Base-by-base conservation (phyloP, 1,140 invertebrate species). In the Ostrea denselamellosa region DNA sequence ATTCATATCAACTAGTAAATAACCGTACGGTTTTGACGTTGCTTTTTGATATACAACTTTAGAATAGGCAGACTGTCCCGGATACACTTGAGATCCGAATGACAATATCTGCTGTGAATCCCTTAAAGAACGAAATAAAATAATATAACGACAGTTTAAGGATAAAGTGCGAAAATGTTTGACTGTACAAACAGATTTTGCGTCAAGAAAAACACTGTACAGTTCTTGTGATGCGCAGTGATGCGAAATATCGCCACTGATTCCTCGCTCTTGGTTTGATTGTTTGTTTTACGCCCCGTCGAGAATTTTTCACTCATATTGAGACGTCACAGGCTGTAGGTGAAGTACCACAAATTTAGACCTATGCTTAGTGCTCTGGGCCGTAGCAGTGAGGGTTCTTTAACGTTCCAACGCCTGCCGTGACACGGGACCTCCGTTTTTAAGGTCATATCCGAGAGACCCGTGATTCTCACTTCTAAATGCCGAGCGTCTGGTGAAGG, bases 11-110 rank as follows among this genome's bases (percentile, higher is more conserved):
- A 89, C 85, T 2, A 87, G n/a, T 14, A 89, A 56, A 68, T 89
- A 86, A 17, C 86, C 89, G 53, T 85, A 86, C 3, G 51, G 25
- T 56, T 25, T 68, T 2, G 65, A 68, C 25, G 65, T 83, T 83
- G 83, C 85, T 65, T 86, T 88, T 51, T 81, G 34, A 58, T 86
- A 90, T n/a, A 83, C 87, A 53, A 86, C 85, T 34, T 84, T 62
- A 58, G 87, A 90, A 44, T 52, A 87, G 17, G 53, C 54, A 22
- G 9, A 54, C 10, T 86, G 52, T 8, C 83, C 68, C 0, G 89
- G 87, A 81, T 88, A 88, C 14, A 83, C 10, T 56, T 90, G 89
- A 54, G 44, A 19, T 83, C 81, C 81, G 28, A 83, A 83, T 52
- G 68, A 5, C 34, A 77, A 28, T 25, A 77, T 77, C 68, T 77